Percentiles rank a stretch among this genome's conserved stretches.
Conservation (phyloP, 2,888 invertebrate species). For the Oligia latruncula region DNA sequence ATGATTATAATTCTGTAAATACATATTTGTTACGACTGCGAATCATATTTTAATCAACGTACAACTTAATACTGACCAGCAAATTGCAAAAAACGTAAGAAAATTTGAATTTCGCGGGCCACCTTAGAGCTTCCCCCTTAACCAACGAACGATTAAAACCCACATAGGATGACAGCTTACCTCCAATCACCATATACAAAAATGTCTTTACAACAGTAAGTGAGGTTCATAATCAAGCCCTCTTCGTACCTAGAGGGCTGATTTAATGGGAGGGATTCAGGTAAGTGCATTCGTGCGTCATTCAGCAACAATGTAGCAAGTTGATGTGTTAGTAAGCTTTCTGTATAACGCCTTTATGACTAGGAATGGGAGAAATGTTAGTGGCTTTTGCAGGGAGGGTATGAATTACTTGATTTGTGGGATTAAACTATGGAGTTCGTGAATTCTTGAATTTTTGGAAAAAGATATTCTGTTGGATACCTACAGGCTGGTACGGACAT, state of each 20-base stretch:
- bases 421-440: not conserved
- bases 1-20: no score
- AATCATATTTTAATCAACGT: no score
- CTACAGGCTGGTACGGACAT: not conserved
- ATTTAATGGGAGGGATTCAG: not conserved
- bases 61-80: no score
- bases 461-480: not conserved
- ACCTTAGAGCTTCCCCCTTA: no score
- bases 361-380: slow-evolving; percentile 44
- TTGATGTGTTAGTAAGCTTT: slow-evolving; percentile 21
- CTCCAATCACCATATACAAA: slow-evolving; percentile 2
- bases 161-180: not conserved
- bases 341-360: slow-evolving; percentile 44
- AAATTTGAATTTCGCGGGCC: no score
- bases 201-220: not conserved
- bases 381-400: not conserved
- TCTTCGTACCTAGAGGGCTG: not conserved
- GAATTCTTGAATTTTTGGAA: not conserved
- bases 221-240: not conserved
- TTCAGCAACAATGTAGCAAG: slow-evolving; percentile 35
- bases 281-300: slow-evolving; percentile 24
- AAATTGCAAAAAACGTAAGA: no score
- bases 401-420: slow-evolving; percentile 12
- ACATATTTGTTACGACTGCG: no score
- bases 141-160: not conserved